Evolutionary conservation across 2,113 vertebrate genomes (phyloP).

Genomic region (Puma concolor): DNA sequence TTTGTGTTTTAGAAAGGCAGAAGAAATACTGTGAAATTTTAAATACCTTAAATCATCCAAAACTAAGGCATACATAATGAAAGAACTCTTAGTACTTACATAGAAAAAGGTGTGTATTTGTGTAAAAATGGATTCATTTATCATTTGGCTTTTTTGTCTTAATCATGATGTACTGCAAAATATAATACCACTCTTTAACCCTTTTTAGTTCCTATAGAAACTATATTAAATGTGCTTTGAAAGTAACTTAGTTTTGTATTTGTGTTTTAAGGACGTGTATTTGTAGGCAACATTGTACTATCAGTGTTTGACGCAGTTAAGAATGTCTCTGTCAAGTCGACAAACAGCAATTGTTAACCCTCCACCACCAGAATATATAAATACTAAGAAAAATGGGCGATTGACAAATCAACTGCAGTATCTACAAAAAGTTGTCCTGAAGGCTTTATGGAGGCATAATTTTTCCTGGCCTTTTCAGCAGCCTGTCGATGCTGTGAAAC

Average conservation of each 20-base stretch:
- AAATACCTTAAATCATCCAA: constrained; percentile 64
- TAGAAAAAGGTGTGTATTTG: constrained; percentile 57
- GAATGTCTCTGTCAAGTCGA: constrained; percentile 87
- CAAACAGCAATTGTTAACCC: constrained; percentile 88
- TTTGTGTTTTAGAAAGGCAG: constrained; percentile 66
- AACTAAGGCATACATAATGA: constrained; percentile 57
- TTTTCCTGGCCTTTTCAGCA: constrained; percentile 96
- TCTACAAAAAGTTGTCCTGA: constrained; percentile 92
- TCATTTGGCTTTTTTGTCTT: not conserved
- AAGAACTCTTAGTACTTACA: constrained; percentile 47
- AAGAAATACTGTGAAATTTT: constrained; percentile 50
- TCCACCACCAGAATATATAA: constrained; percentile 91
- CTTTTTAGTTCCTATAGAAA: not conserved
- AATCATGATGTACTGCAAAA: not conserved
- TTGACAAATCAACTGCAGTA: constrained; percentile 95
- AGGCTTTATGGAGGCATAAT: constrained; percentile 92
- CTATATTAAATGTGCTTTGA: not conserved
- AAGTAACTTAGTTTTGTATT: not conserved
- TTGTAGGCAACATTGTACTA: constrained; percentile 56
- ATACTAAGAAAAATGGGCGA: constrained; percentile 87
- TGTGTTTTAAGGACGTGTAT: constrained; percentile 42
- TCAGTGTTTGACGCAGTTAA: constrained; percentile 20
- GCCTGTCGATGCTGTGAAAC: constrained; percentile 94
- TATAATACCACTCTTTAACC: not conserved
- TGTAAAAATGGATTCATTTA: constrained; percentile 14